Evolutionary conservation across 2,113 vertebrate genomes (phyloP), one percentile per base, ranked within the genome.

Genomic region (Cololabis saira): DNA sequence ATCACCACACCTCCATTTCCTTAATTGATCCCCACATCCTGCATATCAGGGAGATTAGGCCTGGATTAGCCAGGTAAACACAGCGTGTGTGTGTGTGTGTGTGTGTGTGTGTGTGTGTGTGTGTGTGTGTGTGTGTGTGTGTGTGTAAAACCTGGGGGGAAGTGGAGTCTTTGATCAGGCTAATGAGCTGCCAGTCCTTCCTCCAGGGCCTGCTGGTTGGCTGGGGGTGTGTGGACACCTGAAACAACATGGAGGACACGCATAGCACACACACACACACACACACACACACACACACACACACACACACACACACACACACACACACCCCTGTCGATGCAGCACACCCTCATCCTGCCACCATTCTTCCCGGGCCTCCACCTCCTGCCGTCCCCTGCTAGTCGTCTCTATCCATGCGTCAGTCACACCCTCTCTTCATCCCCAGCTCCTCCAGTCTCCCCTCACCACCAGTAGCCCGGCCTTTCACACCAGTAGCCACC

Each of bases 101-200:
- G 74, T 69, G 50, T 61, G 66, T 55, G 71, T 21, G 68, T 61
- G 70, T 49, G 78, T 57, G 57, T 65, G 65, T 56, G 70, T 73
- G 69, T 61, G 72, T 60, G 66, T 61, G 67, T 51, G 66, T 61
- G 67, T 60, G 60, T 59, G 50, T 61, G 74, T 50, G 52, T 60
- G 56, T 68, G 62, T 77, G 80, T 77, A 41, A 43, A 73, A 76
- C 59, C 47, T 37, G 53, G 67, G 80, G 78, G 78, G 78, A 86
- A 80, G 81, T 83, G 69, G 64, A 62, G 45, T 80, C 89, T 91
- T 91, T 91, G 87, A 91, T 91, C 87, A 91, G 78, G 81, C 83
- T 91, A 91, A 91, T 91, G 89, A 91, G 87, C 87, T 82, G 89
- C 89, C 86, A 88, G 75, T 84, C 76, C 75, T 74, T 27, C 80